phyloP scores from a whole-genome alignment of 2,797 vertebrate genomes.

The Hemibagrus guttatus region DNA sequence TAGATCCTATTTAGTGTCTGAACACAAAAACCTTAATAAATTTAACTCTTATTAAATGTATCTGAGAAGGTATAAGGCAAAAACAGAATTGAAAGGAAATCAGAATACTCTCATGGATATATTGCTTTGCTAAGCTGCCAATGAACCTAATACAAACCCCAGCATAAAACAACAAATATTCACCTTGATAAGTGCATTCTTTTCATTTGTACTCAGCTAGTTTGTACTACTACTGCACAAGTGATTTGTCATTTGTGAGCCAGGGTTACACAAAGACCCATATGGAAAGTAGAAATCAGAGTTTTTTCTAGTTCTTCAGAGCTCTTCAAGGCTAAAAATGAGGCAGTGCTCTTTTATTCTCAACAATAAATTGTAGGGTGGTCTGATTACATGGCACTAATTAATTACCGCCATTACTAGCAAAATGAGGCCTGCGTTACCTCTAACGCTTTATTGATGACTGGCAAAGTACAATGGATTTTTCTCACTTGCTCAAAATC shows the following conservation, averaged over 20 bases:
- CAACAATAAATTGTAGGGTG: neutral
- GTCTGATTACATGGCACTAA: conserved; percentile 34
- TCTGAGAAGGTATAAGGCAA: neutral
- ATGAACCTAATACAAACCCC: neutral
- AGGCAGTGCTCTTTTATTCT: neutral
- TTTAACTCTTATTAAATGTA: neutral
- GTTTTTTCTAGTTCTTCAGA: neutral
- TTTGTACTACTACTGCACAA: neutral
- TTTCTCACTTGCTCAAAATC: conserved; percentile 3
- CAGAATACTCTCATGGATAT: no score
- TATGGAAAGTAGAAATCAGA: neutral
- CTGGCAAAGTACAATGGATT: conserved; percentile 18
- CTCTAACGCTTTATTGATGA: conserved; percentile 22
- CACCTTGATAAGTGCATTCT: neutral
- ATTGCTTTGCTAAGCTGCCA: neutral
- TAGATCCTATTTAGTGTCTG: neutral
- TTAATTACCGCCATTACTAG: conserved; percentile 44
- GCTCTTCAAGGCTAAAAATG: neutral
- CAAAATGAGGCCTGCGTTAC: conserved; percentile 37
- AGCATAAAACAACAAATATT: neutral
- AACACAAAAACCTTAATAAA: neutral
- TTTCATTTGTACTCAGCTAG: neutral
- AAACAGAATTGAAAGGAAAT: neutral
- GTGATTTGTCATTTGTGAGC: neutral
- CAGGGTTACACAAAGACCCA: neutral